Base-by-base conservation (phyloP, 2,888 invertebrate genomes). In the Petrolisthes manimaculis region DNA sequence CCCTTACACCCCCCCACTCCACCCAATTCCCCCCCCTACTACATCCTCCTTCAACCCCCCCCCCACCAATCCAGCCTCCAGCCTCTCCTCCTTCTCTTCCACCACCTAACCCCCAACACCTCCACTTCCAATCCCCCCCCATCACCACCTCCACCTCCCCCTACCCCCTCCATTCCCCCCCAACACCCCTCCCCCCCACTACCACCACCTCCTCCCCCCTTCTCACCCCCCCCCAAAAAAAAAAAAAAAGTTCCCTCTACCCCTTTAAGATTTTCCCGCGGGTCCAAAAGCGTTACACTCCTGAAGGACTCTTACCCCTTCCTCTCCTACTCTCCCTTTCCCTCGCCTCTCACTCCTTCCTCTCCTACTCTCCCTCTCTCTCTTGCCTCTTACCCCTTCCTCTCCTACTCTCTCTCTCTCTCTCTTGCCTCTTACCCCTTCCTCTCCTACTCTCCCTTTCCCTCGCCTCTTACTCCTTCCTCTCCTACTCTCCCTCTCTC, bases 241-340 rank as follows among this genome's bases (percentile, higher is more conserved):
- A n/a, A n/a, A n/a, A n/a, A n/a, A 37, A 37, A 80, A 80, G 80
- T 80, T n/a, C 71, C 21, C 53, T 37, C 37, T 37, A 37, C 37
- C 37, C 9, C 56, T 54, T 69, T 69, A 84, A 84, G 84, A 56
- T 69, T 61, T 61, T 84, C 84, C 67, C 53, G 69, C 69, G 84
- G 78, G 51, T 53, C 84, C 84, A 56, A 78, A 84, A 84, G 78
- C 78, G 84, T 78, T 79, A 84, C 84, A 84, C 37, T 84, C n/a
- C 67, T 79, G 79, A 69, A 84, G 79, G 54, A 77, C 79, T 67
- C 69, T 84, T 78, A 83, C 83, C 83, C 83, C 55, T 78, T 78
- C 78, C 78, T 37, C 37, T 67, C 67, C 79, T 78, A 83, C 83
- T 74, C 83, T 37, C 37, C 37, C 78, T 84, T 74, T 55, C 84